Conservation (phyloP, 1,140 invertebrate species). For the Drosophila triauraria region DNA sequence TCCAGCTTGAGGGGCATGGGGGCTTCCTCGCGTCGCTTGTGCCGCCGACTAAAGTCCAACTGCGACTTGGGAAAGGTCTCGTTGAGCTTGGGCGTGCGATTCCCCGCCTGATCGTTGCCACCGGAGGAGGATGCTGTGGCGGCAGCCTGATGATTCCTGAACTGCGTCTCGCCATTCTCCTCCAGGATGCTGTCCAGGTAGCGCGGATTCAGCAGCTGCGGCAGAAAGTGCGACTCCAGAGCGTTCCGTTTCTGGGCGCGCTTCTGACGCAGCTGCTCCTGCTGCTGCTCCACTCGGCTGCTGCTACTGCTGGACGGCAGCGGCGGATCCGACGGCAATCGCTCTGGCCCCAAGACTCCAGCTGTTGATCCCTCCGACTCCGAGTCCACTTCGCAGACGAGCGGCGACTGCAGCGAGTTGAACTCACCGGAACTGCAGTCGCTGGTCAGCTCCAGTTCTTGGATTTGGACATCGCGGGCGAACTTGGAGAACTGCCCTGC, state of each 20-base stretch:
- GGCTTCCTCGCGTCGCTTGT: constrained; percentile 72
- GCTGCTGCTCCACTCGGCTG: constrained; percentile 66
- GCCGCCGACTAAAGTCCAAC: constrained; percentile 66
- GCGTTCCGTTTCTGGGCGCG: constrained; percentile 86
- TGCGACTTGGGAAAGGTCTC: constrained; percentile 74
- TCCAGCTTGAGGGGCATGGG: constrained; percentile 67
- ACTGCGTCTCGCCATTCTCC: constrained; percentile 86
- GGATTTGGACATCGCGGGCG: constrained; percentile 68
- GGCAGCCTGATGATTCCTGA: constrained; percentile 16
- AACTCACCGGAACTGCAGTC: constrained; percentile 74
- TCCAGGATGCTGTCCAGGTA: constrained; percentile 88
- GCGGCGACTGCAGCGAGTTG: constrained; percentile 54
- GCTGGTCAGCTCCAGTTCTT: constrained; percentile 70
- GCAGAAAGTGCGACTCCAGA: constrained; percentile 86
- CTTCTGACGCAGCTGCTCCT: constrained; percentile 73
- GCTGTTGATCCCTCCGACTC: constrained; percentile 52
- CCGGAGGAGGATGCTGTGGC: constrained; percentile 12
- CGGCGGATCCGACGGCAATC: constrained; percentile 44
- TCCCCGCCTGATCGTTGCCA: constrained; percentile 17
- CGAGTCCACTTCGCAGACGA: constrained; percentile 75
- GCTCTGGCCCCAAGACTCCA: constrained; percentile 13
- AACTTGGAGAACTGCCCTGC: constrained; percentile 52
- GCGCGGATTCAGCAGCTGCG: constrained; percentile 86
- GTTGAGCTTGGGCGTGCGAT: constrained; percentile 52
- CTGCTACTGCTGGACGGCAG: constrained; percentile 43